Base-by-base conservation (phyloP, 2,797 vertebrate species). In the Coregonus suidteri region DNA sequence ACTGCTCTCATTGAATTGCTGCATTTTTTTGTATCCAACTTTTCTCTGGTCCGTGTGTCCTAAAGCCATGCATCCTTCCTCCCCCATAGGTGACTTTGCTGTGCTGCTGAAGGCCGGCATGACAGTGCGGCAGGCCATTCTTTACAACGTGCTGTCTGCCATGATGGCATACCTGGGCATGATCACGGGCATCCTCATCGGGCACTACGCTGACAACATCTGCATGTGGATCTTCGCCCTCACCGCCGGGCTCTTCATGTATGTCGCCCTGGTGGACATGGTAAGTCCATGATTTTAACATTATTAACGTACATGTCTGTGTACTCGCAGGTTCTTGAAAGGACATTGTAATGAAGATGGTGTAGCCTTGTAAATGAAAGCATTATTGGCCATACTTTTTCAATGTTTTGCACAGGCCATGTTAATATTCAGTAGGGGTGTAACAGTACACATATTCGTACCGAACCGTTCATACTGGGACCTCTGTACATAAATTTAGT, bases 251-350 rank as follows among this genome's bases (percentile, higher is more conserved):
- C 93, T 99, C 82, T 99, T 99, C 93, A 94, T 99, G 96, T 99
- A 99, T 0, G 96, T 99, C 64, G 97, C 98, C 14, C 96, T 99
- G 84, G 98, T 99, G 82, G 98, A 99, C 90, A 99, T 99, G 98
- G 96, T 97, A 91, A 93, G 96, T 94, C 64, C 59, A 15, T 3
- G 14, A 25, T 75, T 9, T n/a, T 20, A 18, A 59, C 18, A 20
- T 59, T 18, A 18, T 62, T 18, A 6, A 67, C 30, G 37, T 35
- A 52, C 20, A 5, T n/a, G 13, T 25, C 35, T 66, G 37, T 62
- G 31, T 74, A 35, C 7, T 77, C 14, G 31, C 34, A 52, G 25
- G 59, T 6, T 66, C 9, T 34, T 4, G 47, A 67, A 0, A 35
- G 53, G 16, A 18, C 53, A 56, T n/a, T 56, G 16, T 5, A 56